phyloP scores from a whole-genome alignment of 2,113 vertebrate species.

The Melanocharis versteri region DNA sequence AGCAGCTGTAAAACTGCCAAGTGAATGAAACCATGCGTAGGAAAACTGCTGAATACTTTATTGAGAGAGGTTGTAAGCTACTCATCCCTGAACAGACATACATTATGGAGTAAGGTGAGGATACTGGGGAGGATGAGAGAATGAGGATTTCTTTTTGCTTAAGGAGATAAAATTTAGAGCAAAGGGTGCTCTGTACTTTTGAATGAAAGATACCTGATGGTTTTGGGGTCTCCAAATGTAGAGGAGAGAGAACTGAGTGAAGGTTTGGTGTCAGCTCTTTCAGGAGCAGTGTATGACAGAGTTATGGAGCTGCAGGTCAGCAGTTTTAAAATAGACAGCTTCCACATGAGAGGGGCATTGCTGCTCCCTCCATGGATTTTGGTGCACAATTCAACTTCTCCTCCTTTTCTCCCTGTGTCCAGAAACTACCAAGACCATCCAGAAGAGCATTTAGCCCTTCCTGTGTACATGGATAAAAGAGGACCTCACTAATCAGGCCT shows the following conservation, averaged over 20 bases:
- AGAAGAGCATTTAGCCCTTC: neutral
- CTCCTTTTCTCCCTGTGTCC: rapidly evolving
- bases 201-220: neutral
- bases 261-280: neutral
- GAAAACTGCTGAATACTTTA: neutral
- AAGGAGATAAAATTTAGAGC: neutral
- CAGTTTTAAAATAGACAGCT: neutral
- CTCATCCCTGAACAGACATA: neutral
- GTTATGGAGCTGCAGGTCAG: neutral
- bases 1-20: neutral
- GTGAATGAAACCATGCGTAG: neutral
- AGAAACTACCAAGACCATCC: neutral
- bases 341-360: neutral
- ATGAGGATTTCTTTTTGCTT: neutral
- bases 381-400: neutral
- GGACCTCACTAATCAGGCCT: neutral
- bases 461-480: neutral
- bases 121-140: neutral
- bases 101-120: neutral
- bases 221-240: neutral
- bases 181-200: neutral
- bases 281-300: neutral
- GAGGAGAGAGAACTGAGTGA: neutral
- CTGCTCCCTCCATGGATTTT: neutral
- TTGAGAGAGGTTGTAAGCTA: neutral